Conservation (phyloP, 1,140 invertebrate genomes). For the Augochlora pura region DNA sequence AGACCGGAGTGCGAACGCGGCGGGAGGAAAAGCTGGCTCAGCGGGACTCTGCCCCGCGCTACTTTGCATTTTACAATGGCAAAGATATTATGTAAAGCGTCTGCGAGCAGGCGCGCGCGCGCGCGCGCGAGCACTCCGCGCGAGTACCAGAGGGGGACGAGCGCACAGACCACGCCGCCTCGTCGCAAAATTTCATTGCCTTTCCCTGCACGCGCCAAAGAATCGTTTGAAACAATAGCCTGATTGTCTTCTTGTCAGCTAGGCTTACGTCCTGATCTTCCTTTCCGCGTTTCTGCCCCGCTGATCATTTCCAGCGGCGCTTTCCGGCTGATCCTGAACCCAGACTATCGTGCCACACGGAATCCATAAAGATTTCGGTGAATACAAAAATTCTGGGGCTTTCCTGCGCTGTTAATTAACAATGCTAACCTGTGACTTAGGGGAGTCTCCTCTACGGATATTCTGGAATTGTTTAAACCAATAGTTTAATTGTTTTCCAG, state of each 20-base stretch:
- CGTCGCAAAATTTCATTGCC: conserved; percentile 3
- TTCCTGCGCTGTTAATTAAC: too few relatives aligned
- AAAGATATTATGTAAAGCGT: conserved; percentile 77
- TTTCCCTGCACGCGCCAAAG: background rate
- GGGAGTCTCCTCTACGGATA: too few relatives aligned
- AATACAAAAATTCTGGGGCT: too few relatives aligned
- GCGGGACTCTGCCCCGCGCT: conserved; percentile 64
- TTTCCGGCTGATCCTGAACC: background rate
- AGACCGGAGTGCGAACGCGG: conserved; percentile 48
- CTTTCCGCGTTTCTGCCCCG: background rate
- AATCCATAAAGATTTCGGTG: too few relatives aligned
- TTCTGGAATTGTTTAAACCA: too few relatives aligned
- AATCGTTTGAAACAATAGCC: conserved; percentile 11
- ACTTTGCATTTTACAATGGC: conserved; percentile 77
- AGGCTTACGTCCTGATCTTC: background rate
- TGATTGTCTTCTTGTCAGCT: background rate
- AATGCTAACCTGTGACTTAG: too few relatives aligned
- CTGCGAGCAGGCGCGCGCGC: conserved; percentile 33
- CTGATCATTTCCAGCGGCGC: too few relatives aligned
- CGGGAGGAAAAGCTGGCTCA: conserved; percentile 71
- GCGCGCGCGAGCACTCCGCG: background rate
- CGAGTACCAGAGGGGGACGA: background rate
- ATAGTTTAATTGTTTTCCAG: too few relatives aligned
- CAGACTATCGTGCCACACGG: too few relatives aligned
- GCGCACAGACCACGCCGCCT: background rate